Evolutionary conservation across 2,888 invertebrate species (phyloP), one percentile per base, ranked within the genome.

Genomic region (Tipula lateralis): DNA sequence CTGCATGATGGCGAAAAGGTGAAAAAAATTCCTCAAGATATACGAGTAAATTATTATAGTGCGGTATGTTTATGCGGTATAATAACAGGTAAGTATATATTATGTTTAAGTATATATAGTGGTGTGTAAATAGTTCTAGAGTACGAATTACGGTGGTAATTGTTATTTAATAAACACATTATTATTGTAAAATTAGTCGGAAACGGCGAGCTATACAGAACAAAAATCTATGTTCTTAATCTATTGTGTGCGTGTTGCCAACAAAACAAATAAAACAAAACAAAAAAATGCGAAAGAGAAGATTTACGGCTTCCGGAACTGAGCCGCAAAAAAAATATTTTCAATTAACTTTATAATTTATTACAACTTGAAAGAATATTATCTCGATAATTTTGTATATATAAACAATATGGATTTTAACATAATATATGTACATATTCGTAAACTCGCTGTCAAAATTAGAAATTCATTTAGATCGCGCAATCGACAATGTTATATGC

Each of bases 271-370:
- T 66, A 66, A 24, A 66, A 24, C n/a, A 66, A 16, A 50, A 4
- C n/a, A 50, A 66, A 19, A 19, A 19, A 66, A 66, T 66, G 7
- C 19, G 19, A 24, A 12, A 7, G 9, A 24, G 9, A 66, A 66
- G 66, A 66, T 66, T 66, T 66, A 66, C 24, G 24, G 66, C 66
- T 66, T 66, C 66, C 66, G 66, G 66, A 66, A 9, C 24, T 12
- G 19, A 12, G 24, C 19, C 24, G 66, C 66, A 66, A 19, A 66
- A 24, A 24, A 66, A 2, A 44, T 24, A 24, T 24, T 66, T 66
- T 66, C 66, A 66, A 66, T 66, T 66, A 66, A 66, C 66, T 66
- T 66, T 66, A 66, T 66, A 66, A 66, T 66, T 66, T 66, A 66
- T 66, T 66, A 66, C 66, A 66, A 66, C 66, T 66, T 66, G 24